Evolutionary conservation across 2,797 vertebrate genomes (phyloP), one percentile per base, ranked within the genome.

Genomic region (Gambelia wislizenii): DNA sequence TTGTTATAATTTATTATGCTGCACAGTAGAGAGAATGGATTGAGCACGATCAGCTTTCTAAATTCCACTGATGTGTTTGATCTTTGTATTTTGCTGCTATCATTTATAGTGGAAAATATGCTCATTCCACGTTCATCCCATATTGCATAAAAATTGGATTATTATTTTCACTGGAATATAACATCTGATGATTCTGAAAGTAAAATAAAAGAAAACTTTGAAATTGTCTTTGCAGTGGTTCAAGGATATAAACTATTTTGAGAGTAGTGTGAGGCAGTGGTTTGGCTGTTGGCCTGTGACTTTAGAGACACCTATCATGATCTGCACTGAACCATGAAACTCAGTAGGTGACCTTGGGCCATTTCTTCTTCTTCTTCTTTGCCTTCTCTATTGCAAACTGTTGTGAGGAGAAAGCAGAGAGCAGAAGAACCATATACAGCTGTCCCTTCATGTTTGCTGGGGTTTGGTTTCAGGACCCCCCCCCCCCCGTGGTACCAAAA

Each of bases 41-140:
- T 82, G 83, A 76, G 90, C 70, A 84, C 9, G 56, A 89, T 42
- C 61, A 49, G 12, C 13, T 87, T 92, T 89, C 54, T 70, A 78
- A 36, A 20, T 87, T 90, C 6, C 13, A 1, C 33, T 86, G 83
- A 90, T 25, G 25, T 56, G 74, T 44, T 83, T 89, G 22, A 47
- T 83, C 22, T 69, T 87, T 88, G 0, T 54, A 36, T 87, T 86
- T 86, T 61, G 49, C 36, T 77, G 9, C 10, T 90, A 5, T 18
- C 49, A 49, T 22, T 88, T 85, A 39, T 89, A 61, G 82, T 18
- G 16, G 64, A 30, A 59, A 69, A 72, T 86, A 87, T 93, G 69
- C 0, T 44, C 54, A 56, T 69, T 3, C 4, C 69, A 0, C 85
- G 13, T 82, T 44, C 56, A 86, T 85, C 59, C 81, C 20, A 3